A percentile compares a stretch with the other conserved stretches of the same genome.
Evolutionary conservation across 1,140 invertebrate genomes (phyloP).

Genomic region (Charaxes varanes): DNA sequence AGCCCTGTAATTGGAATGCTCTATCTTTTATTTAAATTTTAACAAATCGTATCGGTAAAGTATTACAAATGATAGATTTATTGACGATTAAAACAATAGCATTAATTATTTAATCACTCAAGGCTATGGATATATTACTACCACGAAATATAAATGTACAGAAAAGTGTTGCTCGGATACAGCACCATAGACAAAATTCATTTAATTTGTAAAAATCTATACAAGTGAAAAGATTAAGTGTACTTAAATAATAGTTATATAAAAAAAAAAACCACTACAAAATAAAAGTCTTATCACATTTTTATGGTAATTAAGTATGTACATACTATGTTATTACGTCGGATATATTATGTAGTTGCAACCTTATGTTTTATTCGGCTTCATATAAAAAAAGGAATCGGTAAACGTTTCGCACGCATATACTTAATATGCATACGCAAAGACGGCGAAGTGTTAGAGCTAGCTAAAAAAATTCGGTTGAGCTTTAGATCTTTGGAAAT

Average conservation of each 20-base stretch:
- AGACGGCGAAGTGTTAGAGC: slow-evolving; percentile 42
- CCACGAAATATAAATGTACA: slow-evolving; percentile 16
- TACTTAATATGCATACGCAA: slow-evolving; percentile 35
- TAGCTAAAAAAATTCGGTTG: slow-evolving; percentile 65
- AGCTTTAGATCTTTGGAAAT: slow-evolving; percentile 71
- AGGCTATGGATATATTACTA: slow-evolving; percentile 13
- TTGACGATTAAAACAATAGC: too few relatives aligned
- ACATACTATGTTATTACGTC: slow-evolving; percentile 43
- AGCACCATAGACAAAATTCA: slow-evolving; percentile 45
- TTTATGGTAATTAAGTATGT: slow-evolving; percentile 54
- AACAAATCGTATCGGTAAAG: too few relatives aligned
- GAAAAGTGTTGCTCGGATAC: slow-evolving; percentile 31
- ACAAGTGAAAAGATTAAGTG: slow-evolving; percentile 31
- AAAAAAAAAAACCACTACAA: slow-evolving; percentile 44
- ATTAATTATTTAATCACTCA: too few relatives aligned
- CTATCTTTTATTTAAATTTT: too few relatives aligned
- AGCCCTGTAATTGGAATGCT: too few relatives aligned
- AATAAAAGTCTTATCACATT: slow-evolving; percentile 60
- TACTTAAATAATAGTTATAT: slow-evolving; percentile 39
- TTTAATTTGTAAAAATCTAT: slow-evolving; percentile 33
- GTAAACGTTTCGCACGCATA: slow-evolving; percentile 31
- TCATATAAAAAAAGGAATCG: slow-evolving; percentile 5
- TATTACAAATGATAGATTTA: too few relatives aligned
- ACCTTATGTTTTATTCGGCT: slow-evolving; percentile 12
- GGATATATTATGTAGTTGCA: slow-evolving; percentile 22